These are phyloP conservation scores for Stichopus horrens DNA, from an alignment of 53 echinoderm and acorn worm species.

Conservation along the genomic window DNA sequence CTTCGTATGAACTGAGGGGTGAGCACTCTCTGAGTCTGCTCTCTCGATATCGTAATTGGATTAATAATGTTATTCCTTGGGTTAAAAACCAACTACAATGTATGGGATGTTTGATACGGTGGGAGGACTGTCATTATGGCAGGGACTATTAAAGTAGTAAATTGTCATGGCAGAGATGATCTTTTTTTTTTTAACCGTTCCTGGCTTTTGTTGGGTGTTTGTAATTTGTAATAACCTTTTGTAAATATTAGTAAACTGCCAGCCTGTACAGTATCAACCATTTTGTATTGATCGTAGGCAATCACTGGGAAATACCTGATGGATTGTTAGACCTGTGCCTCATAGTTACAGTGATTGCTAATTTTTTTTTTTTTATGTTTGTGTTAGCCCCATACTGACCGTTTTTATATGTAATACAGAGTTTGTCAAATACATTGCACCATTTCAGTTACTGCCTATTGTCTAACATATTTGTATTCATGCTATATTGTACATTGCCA, in stretches of 20 bases:
- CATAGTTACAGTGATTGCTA: background rate
- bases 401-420: conserved; percentile 15
- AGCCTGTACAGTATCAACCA: conserved; percentile 14
- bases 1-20: too few species aligned
- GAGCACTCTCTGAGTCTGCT: too few species aligned
- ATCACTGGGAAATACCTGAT: background rate
- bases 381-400: background rate
- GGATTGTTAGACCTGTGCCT: conserved; percentile 2
- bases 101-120: too few species aligned
- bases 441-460: conserved; percentile 20
- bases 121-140: too few species aligned
- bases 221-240: background rate
- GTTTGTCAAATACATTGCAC: conserved; percentile 3
- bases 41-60: too few species aligned
- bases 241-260: conserved; percentile 20
- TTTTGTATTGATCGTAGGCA: conserved; percentile 7
- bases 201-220: background rate
- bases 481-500: conserved; percentile 35
- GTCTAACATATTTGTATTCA: conserved; percentile 35
- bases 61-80: too few species aligned
- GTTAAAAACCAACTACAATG: too few species aligned
- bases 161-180: too few species aligned
- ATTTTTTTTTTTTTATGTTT: conserved; percentile 14
- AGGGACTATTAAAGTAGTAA: too few species aligned
- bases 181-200: background rate